A percentile compares a stretch with the other conserved stretches of the same genome.
Evolutionary conservation across 2,888 invertebrate species (phyloP).

Genomic region (Spisula subtruncata): DNA sequence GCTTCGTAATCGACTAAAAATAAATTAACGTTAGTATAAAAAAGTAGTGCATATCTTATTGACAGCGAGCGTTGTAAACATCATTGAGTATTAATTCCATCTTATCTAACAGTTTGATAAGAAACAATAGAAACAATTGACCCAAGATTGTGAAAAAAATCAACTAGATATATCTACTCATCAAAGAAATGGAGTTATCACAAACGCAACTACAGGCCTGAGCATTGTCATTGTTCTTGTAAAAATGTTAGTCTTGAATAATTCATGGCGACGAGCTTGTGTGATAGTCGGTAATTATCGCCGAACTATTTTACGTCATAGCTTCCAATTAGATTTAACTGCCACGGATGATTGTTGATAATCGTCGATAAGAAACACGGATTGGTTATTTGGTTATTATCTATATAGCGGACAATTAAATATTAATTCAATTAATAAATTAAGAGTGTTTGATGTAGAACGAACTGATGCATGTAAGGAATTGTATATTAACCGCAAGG

Average conservation of each 20-base stretch:
- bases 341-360: neutral
- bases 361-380: constrained; percentile 9
- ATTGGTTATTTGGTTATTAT: neutral
- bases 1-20: too few relatives aligned
- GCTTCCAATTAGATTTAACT: constrained; percentile 27
- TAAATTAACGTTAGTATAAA: too few relatives aligned
- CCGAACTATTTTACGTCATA: neutral
- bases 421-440: constrained; percentile 23
- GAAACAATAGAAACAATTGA: too few relatives aligned
- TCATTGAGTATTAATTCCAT: too few relatives aligned
- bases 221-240: constrained; percentile 13
- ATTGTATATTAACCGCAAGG: neutral
- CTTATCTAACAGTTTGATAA: too few relatives aligned
- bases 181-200: neutral
- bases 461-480: neutral
- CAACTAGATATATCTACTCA: too few relatives aligned
- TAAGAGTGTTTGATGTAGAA: neutral
- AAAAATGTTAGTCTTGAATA: constrained; percentile 3
- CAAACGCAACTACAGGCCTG: neutral
- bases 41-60: too few relatives aligned
- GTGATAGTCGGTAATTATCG: constrained; percentile 3
- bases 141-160: too few relatives aligned
- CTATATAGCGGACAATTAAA: constrained; percentile 18
- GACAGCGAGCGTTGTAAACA: too few relatives aligned
- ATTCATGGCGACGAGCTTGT: neutral